phyloP scores from a whole-genome alignment of 64 coral and sea anemone species.

The Hydrozoanthus tunicans region DNA sequence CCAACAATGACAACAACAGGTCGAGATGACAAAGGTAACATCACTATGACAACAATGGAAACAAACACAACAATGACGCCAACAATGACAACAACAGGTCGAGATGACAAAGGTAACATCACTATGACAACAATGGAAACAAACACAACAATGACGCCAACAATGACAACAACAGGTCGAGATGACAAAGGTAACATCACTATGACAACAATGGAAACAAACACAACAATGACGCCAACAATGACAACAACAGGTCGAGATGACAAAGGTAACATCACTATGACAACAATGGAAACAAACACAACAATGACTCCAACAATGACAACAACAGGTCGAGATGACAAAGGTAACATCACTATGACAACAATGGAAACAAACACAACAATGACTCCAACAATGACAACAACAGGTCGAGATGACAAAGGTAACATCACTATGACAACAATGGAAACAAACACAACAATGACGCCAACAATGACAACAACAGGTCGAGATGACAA shows the following conservation, averaged over 20 bases:
- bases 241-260: no score
- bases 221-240: no score
- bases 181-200: no score
- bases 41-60: no score
- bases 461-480: background rate
- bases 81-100: no score
- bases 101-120: background rate
- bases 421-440: background rate
- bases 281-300: background rate
- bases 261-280: background rate
- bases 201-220: no score
- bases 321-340: background rate
- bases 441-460: background rate
- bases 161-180: no score
- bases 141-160: background rate
- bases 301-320: background rate
- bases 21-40: no score
- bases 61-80: no score
- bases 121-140: background rate
- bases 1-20: background rate
- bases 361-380: background rate
- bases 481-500: background rate
- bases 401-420: background rate
- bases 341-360: background rate
- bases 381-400: background rate